Evolutionary conservation across 2,797 vertebrate genomes (phyloP), one percentile per base, ranked within the genome.

Genomic region (Cirrhinus molitorella): DNA sequence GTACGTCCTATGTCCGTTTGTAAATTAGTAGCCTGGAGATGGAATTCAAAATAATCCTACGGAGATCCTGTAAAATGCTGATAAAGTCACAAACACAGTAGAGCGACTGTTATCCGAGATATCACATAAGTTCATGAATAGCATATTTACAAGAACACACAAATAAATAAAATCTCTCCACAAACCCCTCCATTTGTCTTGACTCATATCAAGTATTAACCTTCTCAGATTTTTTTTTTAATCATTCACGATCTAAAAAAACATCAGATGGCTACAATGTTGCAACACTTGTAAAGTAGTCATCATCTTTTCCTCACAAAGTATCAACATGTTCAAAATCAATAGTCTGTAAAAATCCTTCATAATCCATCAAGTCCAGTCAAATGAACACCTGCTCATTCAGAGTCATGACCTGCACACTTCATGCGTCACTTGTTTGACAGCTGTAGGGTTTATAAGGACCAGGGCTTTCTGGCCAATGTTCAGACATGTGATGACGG

Each of bases 401-500:
- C 47, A 68, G 51, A 59, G 71, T 63, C 71, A 66, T 37, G 78
- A 73, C 53, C 49, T 47, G 34, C 34, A 34, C 63, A 79, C 31
- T 51, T 67, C 72, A 79, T 45, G 17, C 19, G 25, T 21, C 81
- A 63, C 61, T 51, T 28, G 43, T 47, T 12, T 19, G 65, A 14
- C 19, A 34, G 17, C 16, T 57, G 11, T 53, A 28, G 21, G 45
- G 40, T 47, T 45, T 65, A 77, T 57, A 83, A 75, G 49, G 45
- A 83, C 10, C 2, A 47, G 16, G 25, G 21, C 16, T 40, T 40
- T 28, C 37, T n/a, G 28, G 85, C 73, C 53, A 74, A 87, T 79
- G 0, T 40, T 95, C 95, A 99, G 89, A 98, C 97, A 0, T 98
- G 97, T 1, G 97, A 97, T 7, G 96, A 93, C 0, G 96, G 95